Base-by-base conservation (phyloP, 2,797 vertebrate genomes). In the Pseudochirops corinnae region DNA sequence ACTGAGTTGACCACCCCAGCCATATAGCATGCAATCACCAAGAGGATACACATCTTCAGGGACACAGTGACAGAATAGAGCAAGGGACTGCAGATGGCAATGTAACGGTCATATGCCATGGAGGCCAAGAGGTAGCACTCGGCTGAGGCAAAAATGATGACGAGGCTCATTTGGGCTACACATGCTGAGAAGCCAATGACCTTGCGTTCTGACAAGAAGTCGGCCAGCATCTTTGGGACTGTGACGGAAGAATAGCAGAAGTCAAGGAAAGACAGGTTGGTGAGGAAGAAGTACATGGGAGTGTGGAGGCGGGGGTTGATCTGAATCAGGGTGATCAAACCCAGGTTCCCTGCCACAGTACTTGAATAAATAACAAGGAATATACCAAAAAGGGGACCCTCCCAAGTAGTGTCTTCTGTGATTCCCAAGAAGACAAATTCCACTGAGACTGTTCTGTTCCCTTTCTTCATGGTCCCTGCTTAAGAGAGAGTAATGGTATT, bases 231-330 rank as follows among this genome's bases (percentile, higher is more conserved):
- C 24, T 96, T 96, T 33, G 46, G 93, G 56, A n/a, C 55, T 90
- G 16, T 95, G 74, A 46, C 5, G 50, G 56, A 55, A 24, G 18
- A 58, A 26, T 92, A 82, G 52, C n/a, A 93, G 56, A 94, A 94
- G 87, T 92, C 5, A 74, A 31, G 6, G 18, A 96, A 96, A 16
- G 24, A 90, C 74, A 93, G 90, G 46, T 39, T 67, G 94, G 29
- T n/a, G 50, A 90, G 24, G 60, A 95, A 67, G 50, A 95, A 24
- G 16, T 91, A 56, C 2, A 24, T 29, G 18, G n/a, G 56, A 53
- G 39, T 94, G 53, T 93, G 90, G 26, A 96, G 94, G 92, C 92
- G 21, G 56, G 52, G 26, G 62, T 10, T 91, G 90, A 95, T 58
- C 53, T 53, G 52, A 50, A 92, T 62, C 46, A 91, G n/a, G 9